Evolutionary conservation across 2,797 vertebrate species (phyloP).

Genomic region (Hemibagrus guttatus): DNA sequence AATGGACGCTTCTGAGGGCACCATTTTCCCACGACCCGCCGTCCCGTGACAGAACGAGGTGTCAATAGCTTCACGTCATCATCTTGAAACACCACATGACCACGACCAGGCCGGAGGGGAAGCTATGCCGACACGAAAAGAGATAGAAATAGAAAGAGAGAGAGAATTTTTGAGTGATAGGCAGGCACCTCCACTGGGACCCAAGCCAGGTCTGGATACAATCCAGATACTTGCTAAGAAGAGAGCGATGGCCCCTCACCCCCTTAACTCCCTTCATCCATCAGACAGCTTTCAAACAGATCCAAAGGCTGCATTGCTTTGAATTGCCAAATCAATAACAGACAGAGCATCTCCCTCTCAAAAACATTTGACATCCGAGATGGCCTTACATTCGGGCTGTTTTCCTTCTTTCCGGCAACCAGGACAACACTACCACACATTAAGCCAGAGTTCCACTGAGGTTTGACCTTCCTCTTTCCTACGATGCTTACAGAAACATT

Average conservation of each 20-base stretch:
- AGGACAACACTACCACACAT: constrained; percentile 27
- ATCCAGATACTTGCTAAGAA: constrained; percentile 39
- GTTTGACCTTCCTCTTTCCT: constrained; percentile 31
- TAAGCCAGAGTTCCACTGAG: constrained; percentile 20
- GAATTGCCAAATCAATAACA: constrained; percentile 42
- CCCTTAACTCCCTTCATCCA: constrained; percentile 23
- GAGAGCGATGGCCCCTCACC: constrained; percentile 7
- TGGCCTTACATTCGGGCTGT: constrained; percentile 39
- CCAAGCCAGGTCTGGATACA: constrained; percentile 50
- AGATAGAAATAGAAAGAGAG: constrained; percentile 30
- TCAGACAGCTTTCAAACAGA: constrained; percentile 46
- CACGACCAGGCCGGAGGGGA: constrained; percentile 24
- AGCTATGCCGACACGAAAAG: constrained; percentile 30
- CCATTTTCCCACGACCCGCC: constrained; percentile 53
- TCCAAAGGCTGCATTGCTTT: constrained; percentile 32
- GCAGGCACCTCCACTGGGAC: constrained; percentile 40
- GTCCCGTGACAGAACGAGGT: constrained; percentile 52
- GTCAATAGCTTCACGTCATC: constrained; percentile 58
- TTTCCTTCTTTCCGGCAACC: constrained; percentile 49
- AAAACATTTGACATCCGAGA: constrained; percentile 31
- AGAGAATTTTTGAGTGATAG: constrained; percentile 29
- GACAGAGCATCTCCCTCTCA: constrained; percentile 39
- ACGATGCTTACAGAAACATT: constrained; percentile 30
- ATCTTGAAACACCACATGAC: constrained; percentile 39
- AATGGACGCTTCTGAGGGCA: constrained; percentile 41